phyloP scores from a whole-genome alignment of 2,888 invertebrate genomes.

The Atethmia centrago region DNA sequence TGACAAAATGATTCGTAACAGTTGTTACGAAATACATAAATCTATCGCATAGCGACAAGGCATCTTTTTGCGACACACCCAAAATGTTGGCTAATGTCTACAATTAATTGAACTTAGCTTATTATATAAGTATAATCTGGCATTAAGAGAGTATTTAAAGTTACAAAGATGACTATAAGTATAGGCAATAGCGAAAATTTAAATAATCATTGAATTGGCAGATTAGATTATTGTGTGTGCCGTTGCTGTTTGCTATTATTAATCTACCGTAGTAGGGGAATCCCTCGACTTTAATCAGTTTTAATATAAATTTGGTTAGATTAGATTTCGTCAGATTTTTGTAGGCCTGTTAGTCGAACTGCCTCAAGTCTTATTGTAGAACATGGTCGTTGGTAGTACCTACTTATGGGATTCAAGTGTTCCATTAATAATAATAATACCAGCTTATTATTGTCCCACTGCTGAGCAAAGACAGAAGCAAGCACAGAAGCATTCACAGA shows the following conservation, averaged over 20 bases:
- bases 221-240: background rate
- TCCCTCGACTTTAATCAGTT: background rate
- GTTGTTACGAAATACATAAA: conserved; percentile 38
- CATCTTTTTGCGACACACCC: conserved; percentile 20
- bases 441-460: too few relatives aligned
- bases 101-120: conserved; percentile 27
- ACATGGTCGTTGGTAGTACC: background rate
- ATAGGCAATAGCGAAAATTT: background rate
- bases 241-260: background rate
- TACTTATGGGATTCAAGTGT: background rate
- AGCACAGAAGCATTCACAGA: too few relatives aligned
- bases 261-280: background rate
- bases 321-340: background rate
- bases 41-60: conserved; percentile 8
- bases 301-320: background rate
- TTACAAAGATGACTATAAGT: background rate
- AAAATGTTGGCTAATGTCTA: conserved; percentile 27
- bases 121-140: conserved; percentile 14
- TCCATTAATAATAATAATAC: too few relatives aligned
- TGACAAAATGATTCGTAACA: conserved; percentile 37
- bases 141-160: background rate
- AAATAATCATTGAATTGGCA: background rate
- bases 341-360: background rate
- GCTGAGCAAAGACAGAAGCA: too few relatives aligned
- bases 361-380: background rate